Evolutionary conservation across 2,113 vertebrate species (phyloP), one percentile per base, ranked within the genome.

Genomic region (Cricetomys ansorgei): DNA sequence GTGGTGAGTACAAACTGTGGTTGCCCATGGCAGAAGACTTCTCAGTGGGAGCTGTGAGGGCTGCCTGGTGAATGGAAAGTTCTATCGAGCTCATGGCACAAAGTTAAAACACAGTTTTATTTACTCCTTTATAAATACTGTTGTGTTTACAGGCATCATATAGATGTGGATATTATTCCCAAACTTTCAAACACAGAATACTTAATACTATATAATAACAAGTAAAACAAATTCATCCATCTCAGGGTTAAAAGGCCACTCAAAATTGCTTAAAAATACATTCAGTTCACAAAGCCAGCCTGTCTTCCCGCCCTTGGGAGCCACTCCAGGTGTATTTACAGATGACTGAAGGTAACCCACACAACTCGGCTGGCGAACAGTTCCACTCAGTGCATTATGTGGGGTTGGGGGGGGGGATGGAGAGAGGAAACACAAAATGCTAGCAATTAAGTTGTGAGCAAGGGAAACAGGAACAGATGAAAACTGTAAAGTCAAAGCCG

Each of bases 181-280:
- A 98, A 98, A 98, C 98, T 98, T 98, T 98, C 98, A 98, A 99
- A 98, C 98, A 98, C 98, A 89, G 94, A 98, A 98, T 98, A 98
- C 98, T 98, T 98, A 96, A 98, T 97, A 98, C 98, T 98, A 98
- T 98, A 96, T 98, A 98, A 98, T 91, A 98, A 98, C 98, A 98
- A 98, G 97, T 97, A 98, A 98, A 98, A 98, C 98, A 98, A 97
- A 98, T 97, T 94, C 98, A 98, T 98, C 98, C 98, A 98, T 98
- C 97, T 98, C 97, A 98, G 97, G 97, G 97, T 98, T 98, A 98
- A 98, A 99, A 99, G 99, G 98, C 98, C 99, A 98, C 99, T 98
- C 98, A 98, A 96, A 98, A 97, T 98, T 98, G 98, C 99, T 99
- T 99, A 98, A 98, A 99, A 98, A 98, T 98, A 98, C 98, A 99